A percentile compares a stretch with the other conserved stretches of the same genome.
Conservation (phyloP, 2,797 vertebrate species). For the Gambelia wislizenii region DNA sequence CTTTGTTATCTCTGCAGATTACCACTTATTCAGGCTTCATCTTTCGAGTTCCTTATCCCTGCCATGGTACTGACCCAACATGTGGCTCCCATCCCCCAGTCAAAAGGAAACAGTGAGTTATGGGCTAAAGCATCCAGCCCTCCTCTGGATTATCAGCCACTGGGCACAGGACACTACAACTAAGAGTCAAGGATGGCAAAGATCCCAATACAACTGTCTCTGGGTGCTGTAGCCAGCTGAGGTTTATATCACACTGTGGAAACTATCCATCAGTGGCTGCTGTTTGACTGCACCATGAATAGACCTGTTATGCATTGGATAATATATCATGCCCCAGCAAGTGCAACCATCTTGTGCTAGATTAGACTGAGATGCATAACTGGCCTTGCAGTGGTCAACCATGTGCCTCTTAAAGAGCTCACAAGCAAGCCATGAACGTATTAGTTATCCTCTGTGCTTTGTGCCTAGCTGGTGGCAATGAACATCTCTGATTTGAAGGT, state of each 20-base stretch:
- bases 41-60: slow-evolving; percentile 85
- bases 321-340: background rate
- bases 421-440: background rate
- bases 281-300: background rate
- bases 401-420: background rate
- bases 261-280: background rate
- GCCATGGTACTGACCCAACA: slow-evolving; percentile 79
- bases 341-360: background rate
- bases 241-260: background rate
- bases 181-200: background rate
- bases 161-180: background rate
- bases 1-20: slow-evolving; percentile 75
- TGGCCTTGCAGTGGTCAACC: background rate
- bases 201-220: background rate
- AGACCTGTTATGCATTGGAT: background rate
- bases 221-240: background rate
- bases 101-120: slow-evolving; percentile 63
- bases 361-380: background rate
- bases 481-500: background rate
- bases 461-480: background rate
- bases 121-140: background rate
- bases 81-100: background rate
- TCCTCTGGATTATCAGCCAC: background rate
- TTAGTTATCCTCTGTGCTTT: background rate
- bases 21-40: slow-evolving; percentile 85